These are phyloP conservation scores for Micromussa lordhowensis DNA, from an alignment of 92 coral and sea anemone genomes.

Conservation along the genomic window DNA sequence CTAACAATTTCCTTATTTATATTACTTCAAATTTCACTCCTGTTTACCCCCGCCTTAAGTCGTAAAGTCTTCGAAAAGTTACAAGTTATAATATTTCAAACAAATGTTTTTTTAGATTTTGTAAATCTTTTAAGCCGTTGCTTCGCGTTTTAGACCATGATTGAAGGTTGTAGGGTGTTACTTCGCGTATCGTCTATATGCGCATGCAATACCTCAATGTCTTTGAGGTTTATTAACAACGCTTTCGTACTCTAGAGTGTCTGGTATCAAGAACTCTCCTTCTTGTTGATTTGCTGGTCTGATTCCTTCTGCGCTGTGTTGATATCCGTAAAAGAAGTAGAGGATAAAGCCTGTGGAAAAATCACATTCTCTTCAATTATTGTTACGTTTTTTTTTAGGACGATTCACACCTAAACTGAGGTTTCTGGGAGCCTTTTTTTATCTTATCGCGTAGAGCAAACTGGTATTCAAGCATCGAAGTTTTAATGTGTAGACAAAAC, in stretches of 20 bases:
- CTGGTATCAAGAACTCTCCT: slow-evolving; percentile 51
- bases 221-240: slow-evolving; percentile 49
- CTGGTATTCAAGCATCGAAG: not conserved
- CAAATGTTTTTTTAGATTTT: too few relatives aligned
- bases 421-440: not conserved
- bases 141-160: too few relatives aligned
- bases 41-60: too few relatives aligned
- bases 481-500: not conserved
- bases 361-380: not conserved
- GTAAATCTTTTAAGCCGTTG: too few relatives aligned
- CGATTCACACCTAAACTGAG: not conserved
- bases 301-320: slow-evolving; percentile 73
- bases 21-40: too few relatives aligned
- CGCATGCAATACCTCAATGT: not conserved
- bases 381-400: not conserved
- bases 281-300: slow-evolving; percentile 36
- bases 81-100: too few relatives aligned
- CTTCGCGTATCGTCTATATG: not conserved
- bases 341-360: slow-evolving; percentile 60
- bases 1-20: too few relatives aligned
- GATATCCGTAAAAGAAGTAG: slow-evolving; percentile 76
- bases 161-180: not conserved
- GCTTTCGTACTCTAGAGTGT: slow-evolving; percentile 55
- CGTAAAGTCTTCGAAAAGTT: too few relatives aligned
- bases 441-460: not conserved